Base-by-base conservation (phyloP, 2,888 invertebrate species). In the Sacculina carcini region DNA sequence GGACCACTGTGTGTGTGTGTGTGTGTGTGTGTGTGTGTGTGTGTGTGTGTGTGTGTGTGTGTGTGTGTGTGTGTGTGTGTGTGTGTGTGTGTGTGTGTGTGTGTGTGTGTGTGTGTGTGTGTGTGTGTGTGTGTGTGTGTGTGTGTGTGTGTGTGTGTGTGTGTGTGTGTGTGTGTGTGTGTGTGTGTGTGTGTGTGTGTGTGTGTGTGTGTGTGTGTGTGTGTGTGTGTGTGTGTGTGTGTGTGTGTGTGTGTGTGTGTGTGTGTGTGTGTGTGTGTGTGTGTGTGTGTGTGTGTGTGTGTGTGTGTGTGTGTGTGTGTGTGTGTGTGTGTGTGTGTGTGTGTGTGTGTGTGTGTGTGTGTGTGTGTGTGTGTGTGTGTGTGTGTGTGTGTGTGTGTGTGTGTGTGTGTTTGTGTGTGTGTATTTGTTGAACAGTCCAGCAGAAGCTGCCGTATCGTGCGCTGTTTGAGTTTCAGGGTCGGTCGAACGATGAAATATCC, bases 401-500 rank as follows among this genome's bases (percentile, higher is more conserved):
- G 24, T 7, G 6, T 42, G 24, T 42, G 24, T 42, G 24, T 42
- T 23, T 42, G 6, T 42, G 24, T 42, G 24, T 42, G 21, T 7
- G 24, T 42, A 42, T 42, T 23, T 42, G 21, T 42, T 23, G n/a
- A n/a, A n/a, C n/a, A n/a, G n/a, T n/a, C n/a, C n/a, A n/a, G 4
- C 44, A 29, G 16, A 44, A 44, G 44, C 28, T 44, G 28, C 9
- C 44, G 62, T 92, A 87, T 69, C 75, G 85, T 51, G 92, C 90
- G 19, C 71, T 96, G 46, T 98, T 86, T 64, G 87, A 89, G 64
- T 98, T 98, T 67, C 77, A 77, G 10, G 87, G 92, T 0, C 72
- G 94, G 50, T 89, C 87, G 59, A 72, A 73, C 0, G 98, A 96
- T 66, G 96, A 98, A 65, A 75, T 96, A 31, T 81, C 84, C 21